A percentile compares a stretch with the other conserved stretches of the same genome.
These are phyloP conservation scores for Chrysolina oricalcia DNA, from an alignment of 2,888 invertebrate genomes.

Conservation along the genomic window DNA sequence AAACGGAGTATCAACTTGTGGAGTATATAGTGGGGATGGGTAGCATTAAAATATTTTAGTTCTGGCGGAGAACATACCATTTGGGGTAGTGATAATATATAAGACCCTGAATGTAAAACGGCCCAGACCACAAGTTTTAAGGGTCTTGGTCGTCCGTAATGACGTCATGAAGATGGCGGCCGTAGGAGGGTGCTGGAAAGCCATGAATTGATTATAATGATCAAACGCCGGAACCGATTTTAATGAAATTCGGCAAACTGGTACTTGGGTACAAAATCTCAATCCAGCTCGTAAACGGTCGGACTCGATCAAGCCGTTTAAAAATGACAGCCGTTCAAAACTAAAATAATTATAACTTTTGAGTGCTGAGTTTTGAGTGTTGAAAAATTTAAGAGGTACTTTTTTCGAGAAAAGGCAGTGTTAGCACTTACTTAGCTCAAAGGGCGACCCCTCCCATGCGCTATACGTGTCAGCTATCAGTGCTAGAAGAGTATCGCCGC, in stretches of 20 bases:
- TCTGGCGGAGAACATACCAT: background rate
- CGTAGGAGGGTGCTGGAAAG: too few species aligned
- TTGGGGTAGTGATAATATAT: conserved; percentile 4
- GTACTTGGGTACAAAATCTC: conserved; percentile 26
- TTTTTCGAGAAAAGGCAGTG: too few species aligned
- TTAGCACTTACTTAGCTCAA: too few species aligned
- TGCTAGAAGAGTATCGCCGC: too few species aligned
- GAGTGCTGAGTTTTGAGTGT: too few species aligned
- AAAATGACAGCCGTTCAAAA: background rate
- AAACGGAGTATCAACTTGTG: too few species aligned
- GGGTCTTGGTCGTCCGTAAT: conserved; percentile 11
- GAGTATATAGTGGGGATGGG: too few species aligned
- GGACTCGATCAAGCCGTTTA: background rate
- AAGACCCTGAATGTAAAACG: conserved; percentile 23
- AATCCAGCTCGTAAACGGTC: conserved; percentile 7
- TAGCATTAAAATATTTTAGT: background rate
- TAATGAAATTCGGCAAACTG: background rate
- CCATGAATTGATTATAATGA: background rate
- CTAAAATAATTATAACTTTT: too few species aligned
- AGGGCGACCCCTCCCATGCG: too few species aligned
- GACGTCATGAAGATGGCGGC: conserved; percentile 6
- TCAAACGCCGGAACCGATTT: conserved; percentile 14
- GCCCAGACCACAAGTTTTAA: conserved; percentile 28
- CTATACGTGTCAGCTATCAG: too few species aligned
- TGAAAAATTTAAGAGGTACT: too few species aligned